phyloP scores from a whole-genome alignment of 1,140 invertebrate species.

The Plodia interpunctella region DNA sequence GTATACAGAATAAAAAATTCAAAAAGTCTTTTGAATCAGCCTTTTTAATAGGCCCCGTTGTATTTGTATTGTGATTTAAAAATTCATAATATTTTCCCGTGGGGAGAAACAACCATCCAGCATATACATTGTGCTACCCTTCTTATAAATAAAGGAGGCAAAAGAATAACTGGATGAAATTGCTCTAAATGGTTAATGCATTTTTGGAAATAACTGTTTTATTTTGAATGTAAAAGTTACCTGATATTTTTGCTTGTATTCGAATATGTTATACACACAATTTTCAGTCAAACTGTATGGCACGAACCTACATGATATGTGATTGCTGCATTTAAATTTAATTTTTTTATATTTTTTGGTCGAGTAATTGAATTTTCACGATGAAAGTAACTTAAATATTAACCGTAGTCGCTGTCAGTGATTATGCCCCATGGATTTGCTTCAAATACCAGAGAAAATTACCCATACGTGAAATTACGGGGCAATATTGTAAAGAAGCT shows the following conservation, averaged over 20 bases:
- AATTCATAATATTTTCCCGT: slow-evolving; percentile 15
- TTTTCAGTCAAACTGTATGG: too few species aligned
- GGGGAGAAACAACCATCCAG: slow-evolving; percentile 12
- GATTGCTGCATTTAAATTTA: too few species aligned
- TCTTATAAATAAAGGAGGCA: slow-evolving; percentile 9
- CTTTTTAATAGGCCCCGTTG: not conserved
- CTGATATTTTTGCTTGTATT: too few species aligned
- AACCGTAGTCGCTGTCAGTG: not conserved
- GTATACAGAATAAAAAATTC: slow-evolving; percentile 10
- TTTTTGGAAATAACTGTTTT: slow-evolving; percentile 9
- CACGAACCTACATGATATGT: too few species aligned
- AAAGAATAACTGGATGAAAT: slow-evolving; percentile 9
- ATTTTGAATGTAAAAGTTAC: not conserved
- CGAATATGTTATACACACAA: too few species aligned
- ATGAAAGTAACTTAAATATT: not conserved
- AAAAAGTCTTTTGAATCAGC: slow-evolving; percentile 9
- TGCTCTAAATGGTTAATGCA: slow-evolving; percentile 4
- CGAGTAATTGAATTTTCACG: not conserved
- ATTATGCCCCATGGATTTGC: not conserved
- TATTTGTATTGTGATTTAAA: slow-evolving; percentile 15
- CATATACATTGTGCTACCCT: slow-evolving; percentile 3
- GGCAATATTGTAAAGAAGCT: not conserved
- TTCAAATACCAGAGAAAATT: not conserved
- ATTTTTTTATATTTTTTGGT: too few species aligned
- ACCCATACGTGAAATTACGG: not conserved